These are phyloP conservation scores for Cyclopterus lumpus DNA, from an alignment of 2,797 vertebrate genomes.

Conservation along the genomic window DNA sequence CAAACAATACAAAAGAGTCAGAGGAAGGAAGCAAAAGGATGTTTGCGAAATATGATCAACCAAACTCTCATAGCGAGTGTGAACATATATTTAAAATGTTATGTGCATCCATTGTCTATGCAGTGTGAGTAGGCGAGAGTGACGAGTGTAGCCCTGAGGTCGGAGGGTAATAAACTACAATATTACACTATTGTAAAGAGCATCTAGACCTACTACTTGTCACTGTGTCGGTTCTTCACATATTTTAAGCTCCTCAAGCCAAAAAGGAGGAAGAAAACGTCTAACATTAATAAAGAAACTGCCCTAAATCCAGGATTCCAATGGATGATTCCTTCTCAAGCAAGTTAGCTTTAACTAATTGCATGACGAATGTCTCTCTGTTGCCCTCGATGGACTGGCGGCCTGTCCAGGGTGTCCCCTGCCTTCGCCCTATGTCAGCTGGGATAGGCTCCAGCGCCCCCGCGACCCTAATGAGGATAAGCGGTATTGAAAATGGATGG, in stretches of 20 bases:
- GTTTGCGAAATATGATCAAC: conserved; percentile 2
- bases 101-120: conserved; percentile 14
- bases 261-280: conserved; percentile 28
- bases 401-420: too few species aligned
- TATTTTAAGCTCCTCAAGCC: conserved; percentile 49
- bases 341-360: conserved; percentile 35
- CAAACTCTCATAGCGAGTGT: neutral
- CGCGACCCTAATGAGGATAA: too few species aligned
- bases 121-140: conserved; percentile 20
- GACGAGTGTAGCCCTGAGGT: conserved; percentile 49
- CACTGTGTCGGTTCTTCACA: conserved; percentile 41
- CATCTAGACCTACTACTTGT: conserved; percentile 53
- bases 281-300: conserved; percentile 49
- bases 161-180: conserved; percentile 40
- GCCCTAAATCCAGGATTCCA: conserved; percentile 32
- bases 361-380: neutral
- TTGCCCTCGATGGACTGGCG: too few species aligned
- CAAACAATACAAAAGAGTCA: neutral
- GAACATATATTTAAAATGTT: conserved; percentile 10
- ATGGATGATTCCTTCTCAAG: conserved; percentile 25
- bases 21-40: neutral
- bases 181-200: conserved; percentile 54
- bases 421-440: too few species aligned
- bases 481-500: too few species aligned
- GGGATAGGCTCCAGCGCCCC: too few species aligned